Evolutionary conservation across 2,113 vertebrate species (phyloP).

Genomic region (Labeo catla): DNA sequence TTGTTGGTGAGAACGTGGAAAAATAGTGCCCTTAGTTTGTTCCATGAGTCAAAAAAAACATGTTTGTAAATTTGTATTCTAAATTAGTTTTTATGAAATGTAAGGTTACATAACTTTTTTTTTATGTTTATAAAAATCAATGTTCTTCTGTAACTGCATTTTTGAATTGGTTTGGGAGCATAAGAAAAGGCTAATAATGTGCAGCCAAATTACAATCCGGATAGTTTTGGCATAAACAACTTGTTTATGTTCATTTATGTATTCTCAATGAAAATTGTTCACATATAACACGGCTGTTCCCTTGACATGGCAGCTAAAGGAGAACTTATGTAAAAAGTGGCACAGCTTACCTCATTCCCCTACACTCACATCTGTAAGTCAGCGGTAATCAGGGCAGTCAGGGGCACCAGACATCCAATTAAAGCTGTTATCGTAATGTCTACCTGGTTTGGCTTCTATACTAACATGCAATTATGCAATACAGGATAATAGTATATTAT

Average conservation of each 20-base stretch:
- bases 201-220: background rate
- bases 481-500: slow-evolving; percentile 39
- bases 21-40: too few relatives aligned
- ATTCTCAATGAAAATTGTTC: background rate
- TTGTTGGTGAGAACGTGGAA: background rate
- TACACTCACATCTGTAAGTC: slow-evolving; percentile 36
- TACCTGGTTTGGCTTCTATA: slow-evolving; percentile 38
- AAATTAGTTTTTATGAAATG: background rate
- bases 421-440: slow-evolving; percentile 51
- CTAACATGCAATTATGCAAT: slow-evolving; percentile 47
- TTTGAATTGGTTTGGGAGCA: background rate
- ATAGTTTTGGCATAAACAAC: background rate
- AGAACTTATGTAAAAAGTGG: background rate
- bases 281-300: background rate
- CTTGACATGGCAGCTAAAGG: background rate
- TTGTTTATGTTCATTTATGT: background rate
- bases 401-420: slow-evolving; percentile 51
- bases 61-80: background rate
- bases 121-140: background rate
- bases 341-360: background rate
- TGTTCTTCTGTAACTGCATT: background rate
- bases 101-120: background rate
- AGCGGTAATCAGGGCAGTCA: slow-evolving; percentile 34
- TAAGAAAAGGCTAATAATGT: background rate
- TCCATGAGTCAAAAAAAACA: background rate